A percentile compares a stretch with the other conserved stretches of the same genome.
Evolutionary conservation across 2,797 vertebrate genomes (phyloP).

Genomic region (Notoglanidium macrostoma): DNA sequence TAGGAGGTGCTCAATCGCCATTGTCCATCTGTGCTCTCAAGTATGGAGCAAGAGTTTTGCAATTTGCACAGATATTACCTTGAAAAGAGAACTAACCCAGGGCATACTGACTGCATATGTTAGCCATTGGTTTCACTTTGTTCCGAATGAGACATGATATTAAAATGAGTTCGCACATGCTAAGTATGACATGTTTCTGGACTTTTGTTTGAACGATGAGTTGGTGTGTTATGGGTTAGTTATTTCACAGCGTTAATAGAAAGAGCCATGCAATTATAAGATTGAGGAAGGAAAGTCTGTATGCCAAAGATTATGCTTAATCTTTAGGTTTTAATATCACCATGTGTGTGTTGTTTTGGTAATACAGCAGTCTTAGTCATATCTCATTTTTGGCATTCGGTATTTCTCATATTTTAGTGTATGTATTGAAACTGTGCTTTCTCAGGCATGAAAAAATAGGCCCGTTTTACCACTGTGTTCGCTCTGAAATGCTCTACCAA

Average conservation of each 20-base stretch:
- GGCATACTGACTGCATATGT: neutral
- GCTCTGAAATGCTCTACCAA: constrained; percentile 45
- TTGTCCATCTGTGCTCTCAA: constrained; percentile 51
- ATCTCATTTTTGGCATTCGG: neutral
- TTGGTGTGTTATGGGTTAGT: neutral
- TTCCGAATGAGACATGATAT: neutral
- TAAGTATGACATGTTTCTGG: no score
- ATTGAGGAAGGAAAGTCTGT: neutral
- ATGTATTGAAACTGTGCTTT: constrained; percentile 5
- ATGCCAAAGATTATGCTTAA: neutral
- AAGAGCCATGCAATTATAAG: neutral
- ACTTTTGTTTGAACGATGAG: neutral
- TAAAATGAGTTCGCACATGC: neutral
- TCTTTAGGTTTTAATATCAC: neutral
- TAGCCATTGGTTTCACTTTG: neutral
- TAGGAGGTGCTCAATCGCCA: constrained; percentile 31
- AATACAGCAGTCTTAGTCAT: neutral
- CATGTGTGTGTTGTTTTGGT: neutral
- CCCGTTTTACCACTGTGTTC: constrained; percentile 37
- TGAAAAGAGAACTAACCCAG: neutral
- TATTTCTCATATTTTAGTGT: neutral
- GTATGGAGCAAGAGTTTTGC: neutral
- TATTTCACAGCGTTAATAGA: neutral
- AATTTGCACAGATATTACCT: constrained; percentile 2
- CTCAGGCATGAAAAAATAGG: constrained; percentile 12